Percentiles rank a stretch among this genome's conserved stretches.
phyloP scores from a whole-genome alignment of 2,113 vertebrate species.

The Sinocyclocheilus anshuiensis region DNA sequence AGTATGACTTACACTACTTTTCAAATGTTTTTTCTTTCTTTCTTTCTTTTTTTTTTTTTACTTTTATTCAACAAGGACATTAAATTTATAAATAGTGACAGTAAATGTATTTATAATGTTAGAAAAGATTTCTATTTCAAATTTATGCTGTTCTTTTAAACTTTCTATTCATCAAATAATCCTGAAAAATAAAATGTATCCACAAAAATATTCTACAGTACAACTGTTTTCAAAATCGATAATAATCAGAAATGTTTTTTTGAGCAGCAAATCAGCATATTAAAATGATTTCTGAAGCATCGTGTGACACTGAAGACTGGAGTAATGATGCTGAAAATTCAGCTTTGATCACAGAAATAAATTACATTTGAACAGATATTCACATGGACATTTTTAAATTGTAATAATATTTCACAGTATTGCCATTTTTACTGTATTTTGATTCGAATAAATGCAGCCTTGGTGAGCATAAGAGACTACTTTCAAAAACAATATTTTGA shows the following conservation, averaged over 20 bases:
- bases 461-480: neutral
- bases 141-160: neutral
- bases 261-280: neutral
- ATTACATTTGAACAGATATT: neutral
- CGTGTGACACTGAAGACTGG: no score
- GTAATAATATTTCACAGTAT: neutral
- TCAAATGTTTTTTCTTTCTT: neutral
- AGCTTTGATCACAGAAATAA: neutral
- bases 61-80: neutral
- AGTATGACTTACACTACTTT: neutral
- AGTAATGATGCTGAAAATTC: neutral
- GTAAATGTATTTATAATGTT: neutral
- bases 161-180: neutral
- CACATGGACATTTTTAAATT: no score
- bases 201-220: neutral
- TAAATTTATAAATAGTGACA: neutral
- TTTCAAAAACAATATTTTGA: neutral
- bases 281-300: neutral
- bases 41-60: neutral
- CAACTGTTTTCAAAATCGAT: neutral
- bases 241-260: neutral
- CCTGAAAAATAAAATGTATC: neutral
- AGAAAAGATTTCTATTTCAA: neutral
- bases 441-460: neutral
- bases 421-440: neutral